phyloP scores from a whole-genome alignment of 92 coral and sea anemone species.

The Heliopora coerulea region DNA sequence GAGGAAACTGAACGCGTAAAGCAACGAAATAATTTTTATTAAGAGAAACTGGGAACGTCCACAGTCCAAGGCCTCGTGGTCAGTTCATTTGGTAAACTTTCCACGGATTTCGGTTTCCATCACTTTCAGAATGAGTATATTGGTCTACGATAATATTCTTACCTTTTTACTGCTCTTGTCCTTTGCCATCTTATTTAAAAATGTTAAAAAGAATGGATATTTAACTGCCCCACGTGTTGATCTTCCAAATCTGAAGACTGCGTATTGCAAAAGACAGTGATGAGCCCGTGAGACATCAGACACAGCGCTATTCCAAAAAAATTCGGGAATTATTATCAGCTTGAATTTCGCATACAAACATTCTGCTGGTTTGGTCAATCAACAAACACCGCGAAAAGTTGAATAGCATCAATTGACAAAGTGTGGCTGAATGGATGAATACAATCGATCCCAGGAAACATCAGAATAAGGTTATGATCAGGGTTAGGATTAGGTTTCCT shows the following conservation, averaged over 20 bases:
- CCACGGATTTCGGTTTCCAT: not conserved
- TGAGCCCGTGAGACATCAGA: not conserved
- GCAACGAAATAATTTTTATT: too few relatives aligned
- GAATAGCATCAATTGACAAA: too few relatives aligned
- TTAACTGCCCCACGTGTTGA: slow-evolving; percentile 2
- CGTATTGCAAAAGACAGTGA: not conserved
- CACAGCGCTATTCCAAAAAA: not conserved
- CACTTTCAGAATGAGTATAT: too few relatives aligned
- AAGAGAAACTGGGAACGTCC: not conserved
- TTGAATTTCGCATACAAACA: too few relatives aligned
- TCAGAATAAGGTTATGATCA: too few relatives aligned
- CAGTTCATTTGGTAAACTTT: not conserved
- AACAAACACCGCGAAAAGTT: too few relatives aligned
- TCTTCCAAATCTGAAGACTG: not conserved
- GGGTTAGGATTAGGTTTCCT: too few relatives aligned
- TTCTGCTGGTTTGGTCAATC: too few relatives aligned
- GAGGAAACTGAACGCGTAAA: too few relatives aligned
- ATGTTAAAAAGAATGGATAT: slow-evolving; percentile 23
- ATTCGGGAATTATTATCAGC: too few relatives aligned
- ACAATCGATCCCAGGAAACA: too few relatives aligned
- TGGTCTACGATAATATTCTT: not conserved
- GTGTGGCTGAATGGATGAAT: too few relatives aligned
- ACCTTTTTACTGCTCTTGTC: slow-evolving; percentile 35
- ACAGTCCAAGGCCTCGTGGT: not conserved
- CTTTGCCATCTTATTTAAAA: slow-evolving; percentile 33